phyloP scores from a whole-genome alignment of 2,113 vertebrate species.

The Colistium nudipinnis region DNA sequence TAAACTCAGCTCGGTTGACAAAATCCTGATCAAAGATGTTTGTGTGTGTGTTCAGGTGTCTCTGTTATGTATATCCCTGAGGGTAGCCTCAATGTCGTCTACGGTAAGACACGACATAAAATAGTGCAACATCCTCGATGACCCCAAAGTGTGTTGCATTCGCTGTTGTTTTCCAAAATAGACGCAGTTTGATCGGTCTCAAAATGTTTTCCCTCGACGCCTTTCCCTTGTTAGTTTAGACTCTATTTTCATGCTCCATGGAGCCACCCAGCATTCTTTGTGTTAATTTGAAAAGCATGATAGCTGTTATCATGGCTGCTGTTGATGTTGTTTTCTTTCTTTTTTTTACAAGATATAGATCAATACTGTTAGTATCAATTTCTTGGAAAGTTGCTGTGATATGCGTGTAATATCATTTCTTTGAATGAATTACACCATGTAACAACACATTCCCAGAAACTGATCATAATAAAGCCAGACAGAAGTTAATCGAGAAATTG shows the following conservation, averaged over 20 bases:
- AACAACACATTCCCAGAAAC: neutral
- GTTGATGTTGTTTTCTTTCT: too few relatives aligned
- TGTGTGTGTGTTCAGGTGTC: too few relatives aligned
- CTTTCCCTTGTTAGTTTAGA: too few relatives aligned
- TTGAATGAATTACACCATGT: neutral
- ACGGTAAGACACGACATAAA: too few relatives aligned
- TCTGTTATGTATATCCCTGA: too few relatives aligned
- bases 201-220: neutral
- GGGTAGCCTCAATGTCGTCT: too few relatives aligned
- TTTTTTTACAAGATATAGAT: neutral
- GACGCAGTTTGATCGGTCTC: neutral
- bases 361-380: too few relatives aligned
- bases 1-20: too few relatives aligned
- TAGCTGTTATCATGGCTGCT: neutral
- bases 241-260: neutral
- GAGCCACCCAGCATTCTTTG: neutral
- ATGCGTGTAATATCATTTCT: neutral
- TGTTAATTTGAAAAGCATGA: neutral
- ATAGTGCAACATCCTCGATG: too few relatives aligned
- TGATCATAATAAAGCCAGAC: neutral
- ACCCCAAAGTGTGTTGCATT: too few relatives aligned
- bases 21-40: too few relatives aligned
- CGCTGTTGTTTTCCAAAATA: neutral
- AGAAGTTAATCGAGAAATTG: conserved; percentile 1
- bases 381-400: too few relatives aligned